phyloP scores from a whole-genome alignment of 1,140 invertebrate species.

The Drosophila melanogaster region Release_6_plus_ISO1_MT NT_037436.4:22510501-22511000 shows the following conservation, averaged over 20 bases:
- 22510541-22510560: conserved; percentile 7
- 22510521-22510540: conserved; percentile 56
- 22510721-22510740: conserved; percentile 39
- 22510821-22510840: conserved; percentile 64
- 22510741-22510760: conserved; percentile 70
- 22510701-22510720: conserved; percentile 76
- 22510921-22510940: conserved; percentile 67
- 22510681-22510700: conserved; percentile 65
- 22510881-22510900: conserved; percentile 71
- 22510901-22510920: conserved; percentile 82
- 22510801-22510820: conserved; percentile 38
- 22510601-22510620: conserved; percentile 49
- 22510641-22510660: conserved; percentile 61
- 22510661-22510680: conserved; percentile 58
- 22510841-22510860: conserved; percentile 70
- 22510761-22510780: conserved; percentile 72
- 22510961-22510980: conserved; percentile 20
- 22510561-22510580: conserved; percentile 56
- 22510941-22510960: conserved; percentile 35
- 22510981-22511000: conserved; percentile 30
- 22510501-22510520: conserved; percentile 19
- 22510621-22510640: conserved; percentile 50
- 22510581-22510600: conserved; percentile 72
- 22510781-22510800: conserved; percentile 13
- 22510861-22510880: conserved; percentile 75